These are phyloP conservation scores for Scaptomyza graminum DNA, from an alignment of 1,140 invertebrate genomes.

Conservation along the genomic window DNA sequence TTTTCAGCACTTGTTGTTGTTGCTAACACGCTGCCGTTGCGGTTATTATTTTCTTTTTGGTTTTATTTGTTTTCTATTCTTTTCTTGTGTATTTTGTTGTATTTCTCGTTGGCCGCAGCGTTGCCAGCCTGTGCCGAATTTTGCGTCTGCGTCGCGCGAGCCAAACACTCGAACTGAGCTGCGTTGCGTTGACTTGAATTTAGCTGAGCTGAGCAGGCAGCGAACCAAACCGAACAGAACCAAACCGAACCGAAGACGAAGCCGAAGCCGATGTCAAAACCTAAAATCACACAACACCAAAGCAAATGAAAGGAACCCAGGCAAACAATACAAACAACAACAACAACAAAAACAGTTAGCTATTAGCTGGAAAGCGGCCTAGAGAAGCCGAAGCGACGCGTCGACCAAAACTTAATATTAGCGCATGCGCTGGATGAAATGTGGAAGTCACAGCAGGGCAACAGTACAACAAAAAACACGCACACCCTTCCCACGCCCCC, in stretches of 20 bases:
- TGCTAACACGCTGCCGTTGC: background rate
- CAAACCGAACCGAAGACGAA: conserved; percentile 24
- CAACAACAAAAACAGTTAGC: conserved; percentile 9
- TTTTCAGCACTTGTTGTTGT: conserved; percentile 60
- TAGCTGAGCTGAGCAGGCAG: conserved; percentile 3
- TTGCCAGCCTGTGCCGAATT: conserved; percentile 63
- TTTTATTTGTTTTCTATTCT: background rate
- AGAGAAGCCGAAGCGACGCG: background rate
- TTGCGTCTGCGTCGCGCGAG: conserved; percentile 65
- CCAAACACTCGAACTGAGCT: conserved; percentile 70
- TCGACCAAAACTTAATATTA: conserved; percentile 5
- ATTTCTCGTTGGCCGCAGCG: conserved; percentile 41
- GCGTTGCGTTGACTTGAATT: too few species aligned
- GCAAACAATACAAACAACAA: conserved; percentile 8
- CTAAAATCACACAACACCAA: background rate
- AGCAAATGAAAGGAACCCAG: conserved; percentile 17
- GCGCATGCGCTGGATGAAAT: conserved; percentile 43
- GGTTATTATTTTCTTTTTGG: too few species aligned
- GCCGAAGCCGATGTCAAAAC: background rate
- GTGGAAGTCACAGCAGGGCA: conserved; percentile 25
- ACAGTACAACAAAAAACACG: background rate
- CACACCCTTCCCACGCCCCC: background rate
- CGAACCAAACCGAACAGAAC: conserved; percentile 1
- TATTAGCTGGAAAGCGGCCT: conserved; percentile 39
- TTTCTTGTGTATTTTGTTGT: conserved; percentile 10